Base-by-base conservation (phyloP, 2,113 vertebrate genomes). In the Callipepla californica region DNA sequence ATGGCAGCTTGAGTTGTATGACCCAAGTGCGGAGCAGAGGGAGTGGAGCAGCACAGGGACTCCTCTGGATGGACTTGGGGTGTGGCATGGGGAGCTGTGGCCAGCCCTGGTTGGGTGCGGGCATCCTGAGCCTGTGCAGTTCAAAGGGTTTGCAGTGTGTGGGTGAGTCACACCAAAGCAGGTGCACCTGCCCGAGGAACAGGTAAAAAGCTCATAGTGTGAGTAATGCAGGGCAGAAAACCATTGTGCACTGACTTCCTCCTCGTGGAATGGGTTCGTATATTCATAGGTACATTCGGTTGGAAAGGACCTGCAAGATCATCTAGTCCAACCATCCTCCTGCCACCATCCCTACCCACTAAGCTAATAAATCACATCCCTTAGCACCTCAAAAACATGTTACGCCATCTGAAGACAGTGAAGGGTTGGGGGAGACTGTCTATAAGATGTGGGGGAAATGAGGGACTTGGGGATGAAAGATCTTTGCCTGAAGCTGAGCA, bases 1-100 rank as follows among this genome's bases (percentile, higher is more conserved):
- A 8, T 5, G 3, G 21, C 11, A 30, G 38, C 13, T 0, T 0
- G 0, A 68, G 38, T 14, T 5, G 6, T 12, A n/a, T 36, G 12
- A 66, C 8, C 5, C 4, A 19, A 16, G 38, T 40, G 45, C 18
- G 47, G 62, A 65, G 32, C 55, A 34, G 57, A 58, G 57, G 57
- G n/a, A 17, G 11, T 22, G 57, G 32, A 34, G 57, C n/a, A 58
- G 57, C 11, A 5, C 57, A 34, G 57, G 57, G 32, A 34, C 19
- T 6, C n/a, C 19, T 11, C 55, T 58, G 20, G 57, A 17, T 34
- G 57, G 9, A 20, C 57, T 58, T 11, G 21, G 57, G 57, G 55
- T 53, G 51, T 53, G 51, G 15, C 5, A 2, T 53, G 51, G 26
- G 15, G 51, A 53, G 51, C 51, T 53, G 51, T 16, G 51, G 51